phyloP scores from a whole-genome alignment of 2,113 vertebrate species.

The Falcunculus frontatus region DNA sequence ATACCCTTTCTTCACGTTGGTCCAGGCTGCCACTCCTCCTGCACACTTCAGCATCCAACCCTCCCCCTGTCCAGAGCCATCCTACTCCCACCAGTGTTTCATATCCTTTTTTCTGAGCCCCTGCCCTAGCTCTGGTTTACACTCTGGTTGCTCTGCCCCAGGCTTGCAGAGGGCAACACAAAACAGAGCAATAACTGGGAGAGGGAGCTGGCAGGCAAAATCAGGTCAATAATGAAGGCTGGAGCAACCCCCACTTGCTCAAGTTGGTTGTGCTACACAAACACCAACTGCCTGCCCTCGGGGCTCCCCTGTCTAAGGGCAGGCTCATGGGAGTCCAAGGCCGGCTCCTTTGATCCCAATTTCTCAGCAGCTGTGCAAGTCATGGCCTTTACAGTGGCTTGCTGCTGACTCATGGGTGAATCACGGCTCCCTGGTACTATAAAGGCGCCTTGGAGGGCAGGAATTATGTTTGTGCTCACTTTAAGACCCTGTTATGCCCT shows the following conservation, averaged over 20 bases:
- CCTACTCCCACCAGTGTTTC: not conserved
- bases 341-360: conserved; percentile 19
- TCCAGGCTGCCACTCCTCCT: not conserved
- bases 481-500: not conserved
- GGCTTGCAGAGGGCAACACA: not conserved
- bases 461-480: not conserved
- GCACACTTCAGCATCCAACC: not conserved
- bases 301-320: not conserved
- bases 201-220: not conserved
- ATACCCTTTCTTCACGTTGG: not conserved
- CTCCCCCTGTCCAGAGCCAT: not conserved
- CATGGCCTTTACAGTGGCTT: not conserved
- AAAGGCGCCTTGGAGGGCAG: not conserved
- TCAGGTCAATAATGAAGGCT: not conserved
- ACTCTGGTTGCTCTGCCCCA: not conserved
- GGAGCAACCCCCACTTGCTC: not conserved
- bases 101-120: not conserved
- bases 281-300: conserved; percentile 32
- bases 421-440: not conserved
- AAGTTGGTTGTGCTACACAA: not conserved
- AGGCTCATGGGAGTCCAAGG: not conserved
- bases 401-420: conserved; percentile 24
- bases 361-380: conserved; percentile 55
- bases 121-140: not conserved
- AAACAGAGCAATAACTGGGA: not conserved